These are phyloP conservation scores for Corydoras maculifer DNA, from an alignment of 2,113 vertebrate species.

Conservation along the genomic window DNA sequence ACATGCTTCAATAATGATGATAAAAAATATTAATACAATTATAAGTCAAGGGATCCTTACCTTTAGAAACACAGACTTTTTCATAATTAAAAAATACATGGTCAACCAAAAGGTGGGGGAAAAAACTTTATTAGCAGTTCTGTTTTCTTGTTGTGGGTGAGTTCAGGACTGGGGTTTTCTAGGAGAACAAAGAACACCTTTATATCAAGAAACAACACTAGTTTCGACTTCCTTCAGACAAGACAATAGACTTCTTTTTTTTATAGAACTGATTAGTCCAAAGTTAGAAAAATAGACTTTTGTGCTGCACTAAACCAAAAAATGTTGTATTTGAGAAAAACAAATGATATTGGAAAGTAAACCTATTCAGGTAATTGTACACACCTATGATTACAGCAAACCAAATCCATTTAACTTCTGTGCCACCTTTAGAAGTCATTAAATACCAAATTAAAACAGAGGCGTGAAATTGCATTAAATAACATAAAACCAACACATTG, in stretches of 20 bases:
- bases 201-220: slow-evolving; percentile 13
- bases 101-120: slow-evolving; percentile 14
- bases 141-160: slow-evolving; percentile 12
- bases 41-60: no score
- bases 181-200: slow-evolving; percentile 10
- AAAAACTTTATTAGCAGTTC: slow-evolving; percentile 35
- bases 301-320: slow-evolving; percentile 14
- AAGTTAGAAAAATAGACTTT: slow-evolving; percentile 3
- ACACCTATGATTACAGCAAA: neutral
- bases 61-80: no score
- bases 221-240: slow-evolving; percentile 23
- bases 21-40: no score
- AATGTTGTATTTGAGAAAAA: neutral
- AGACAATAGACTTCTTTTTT: slow-evolving; percentile 5
- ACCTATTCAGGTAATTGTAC: no score
- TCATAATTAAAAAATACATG: slow-evolving; percentile 10
- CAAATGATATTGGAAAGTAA: neutral
- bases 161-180: slow-evolving; percentile 14
- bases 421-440: neutral
- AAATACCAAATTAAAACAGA: no score
- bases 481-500: no score
- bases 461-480: no score
- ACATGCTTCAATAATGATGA: no score
- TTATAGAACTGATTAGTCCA: slow-evolving; percentile 10
- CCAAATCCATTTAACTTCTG: slow-evolving; percentile 2